Conservation (phyloP, 1,140 invertebrate genomes). For the Drosophila tristis region DNA sequence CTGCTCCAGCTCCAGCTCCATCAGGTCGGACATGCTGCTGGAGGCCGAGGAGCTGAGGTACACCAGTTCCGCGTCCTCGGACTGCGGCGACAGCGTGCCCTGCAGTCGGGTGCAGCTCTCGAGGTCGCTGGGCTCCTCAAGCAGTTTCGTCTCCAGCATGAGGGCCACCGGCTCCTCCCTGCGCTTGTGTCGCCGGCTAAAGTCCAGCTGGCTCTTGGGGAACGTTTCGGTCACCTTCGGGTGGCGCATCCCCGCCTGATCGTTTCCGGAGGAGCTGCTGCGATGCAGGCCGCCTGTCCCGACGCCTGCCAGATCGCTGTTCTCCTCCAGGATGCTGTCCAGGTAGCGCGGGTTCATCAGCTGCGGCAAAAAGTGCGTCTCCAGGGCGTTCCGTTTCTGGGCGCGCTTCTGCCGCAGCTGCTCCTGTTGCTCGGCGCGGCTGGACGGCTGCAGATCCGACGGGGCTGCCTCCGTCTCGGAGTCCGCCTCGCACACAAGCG, state of each 20-base stretch:
- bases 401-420: constrained; percentile 73
- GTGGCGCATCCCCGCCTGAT: constrained; percentile 22
- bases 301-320: constrained; percentile 85
- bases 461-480: constrained; percentile 64
- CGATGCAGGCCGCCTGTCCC: constrained; percentile 11
- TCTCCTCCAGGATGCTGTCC: constrained; percentile 88
- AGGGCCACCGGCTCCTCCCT: constrained; percentile 70
- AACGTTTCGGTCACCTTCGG: constrained; percentile 61
- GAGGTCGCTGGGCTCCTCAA: constrained; percentile 65
- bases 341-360: constrained; percentile 86
- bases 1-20: constrained; percentile 74
- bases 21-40: constrained; percentile 77
- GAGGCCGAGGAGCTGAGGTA: constrained; percentile 79
- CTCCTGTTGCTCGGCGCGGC: constrained; percentile 67
- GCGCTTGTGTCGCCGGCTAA: constrained; percentile 57
- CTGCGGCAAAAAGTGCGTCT: constrained; percentile 86
- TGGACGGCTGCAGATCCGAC: constrained; percentile 48
- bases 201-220: constrained; percentile 77
- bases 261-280: constrained; percentile 26
- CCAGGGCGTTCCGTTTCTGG: constrained; percentile 85
- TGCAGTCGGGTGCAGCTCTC: constrained; percentile 69
- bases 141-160: constrained; percentile 69
- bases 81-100: constrained; percentile 63
- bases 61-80: constrained; percentile 74
- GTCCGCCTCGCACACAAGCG: constrained; percentile 70